Percentiles rank a stretch among this genome's conserved stretches.
Evolutionary conservation across 2,797 vertebrate species (phyloP).

Genomic region (Microctenopoma steveboyesi): DNA sequence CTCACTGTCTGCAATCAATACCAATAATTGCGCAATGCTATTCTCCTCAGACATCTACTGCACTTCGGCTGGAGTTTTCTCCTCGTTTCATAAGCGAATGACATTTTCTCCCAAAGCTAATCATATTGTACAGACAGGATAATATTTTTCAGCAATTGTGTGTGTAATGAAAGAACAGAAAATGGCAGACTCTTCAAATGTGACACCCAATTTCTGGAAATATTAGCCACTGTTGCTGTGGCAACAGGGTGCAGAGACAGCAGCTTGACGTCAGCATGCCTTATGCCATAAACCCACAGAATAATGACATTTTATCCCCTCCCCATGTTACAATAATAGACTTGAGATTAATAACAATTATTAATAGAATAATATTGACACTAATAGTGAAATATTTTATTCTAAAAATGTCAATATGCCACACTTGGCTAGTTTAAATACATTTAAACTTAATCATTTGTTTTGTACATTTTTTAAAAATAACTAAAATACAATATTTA

Average conservation of each 20-base stretch:
- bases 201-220: conserved; percentile 84
- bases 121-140: conserved; percentile 59
- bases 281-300: conserved; percentile 76
- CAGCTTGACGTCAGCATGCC: conserved; percentile 77
- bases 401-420: background rate
- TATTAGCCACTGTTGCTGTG: conserved; percentile 84
- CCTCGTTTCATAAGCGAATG: conserved; percentile 35
- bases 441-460: background rate
- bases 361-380: conserved; percentile 14
- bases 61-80: conserved; percentile 26
- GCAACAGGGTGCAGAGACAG: conserved; percentile 77
- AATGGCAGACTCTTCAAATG: conserved; percentile 81
- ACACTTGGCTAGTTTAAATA: conserved; percentile 1
- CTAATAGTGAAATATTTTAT: conserved; percentile 17
- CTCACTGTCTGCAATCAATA: conserved; percentile 14
- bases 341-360: conserved; percentile 26
- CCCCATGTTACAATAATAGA: conserved; percentile 42
- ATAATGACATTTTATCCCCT: conserved; percentile 59
- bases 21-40: conserved; percentile 23
- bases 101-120: conserved; percentile 59
- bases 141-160: conserved; percentile 64
- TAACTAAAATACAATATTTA: background rate
- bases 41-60: conserved; percentile 20
- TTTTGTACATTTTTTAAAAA: background rate
- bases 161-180: conserved; percentile 77